Evolutionary conservation across 2,113 vertebrate species (phyloP).

Genomic region (Nansenia antarctica): DNA sequence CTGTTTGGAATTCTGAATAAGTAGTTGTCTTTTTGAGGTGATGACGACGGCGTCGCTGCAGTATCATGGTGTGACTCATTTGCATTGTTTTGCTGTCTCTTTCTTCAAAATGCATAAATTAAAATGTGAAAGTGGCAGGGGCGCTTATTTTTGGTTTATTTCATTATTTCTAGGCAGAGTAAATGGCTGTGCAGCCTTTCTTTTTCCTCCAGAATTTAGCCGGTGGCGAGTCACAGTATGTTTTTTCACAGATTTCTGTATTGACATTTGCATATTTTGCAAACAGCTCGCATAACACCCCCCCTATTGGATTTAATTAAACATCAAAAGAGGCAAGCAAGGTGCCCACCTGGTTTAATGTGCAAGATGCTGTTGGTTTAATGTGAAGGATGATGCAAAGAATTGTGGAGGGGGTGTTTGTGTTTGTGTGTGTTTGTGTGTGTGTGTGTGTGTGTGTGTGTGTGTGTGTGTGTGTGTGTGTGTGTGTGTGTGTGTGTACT

Average conservation of each 20-base stretch:
- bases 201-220: conserved; percentile 18
- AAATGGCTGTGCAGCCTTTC: conserved; percentile 27
- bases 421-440: neutral
- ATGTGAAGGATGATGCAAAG: conserved; percentile 41
- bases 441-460: neutral
- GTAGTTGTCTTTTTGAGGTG: conserved; percentile 47
- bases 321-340: conserved; percentile 68
- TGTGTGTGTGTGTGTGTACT: neutral
- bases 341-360: conserved; percentile 56
- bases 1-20: conserved; percentile 11
- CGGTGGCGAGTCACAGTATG: conserved; percentile 44
- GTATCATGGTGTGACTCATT: conserved; percentile 47
- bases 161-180: conserved; percentile 66
- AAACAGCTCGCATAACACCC: conserved; percentile 42
- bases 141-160: conserved; percentile 38
- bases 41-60: conserved; percentile 26
- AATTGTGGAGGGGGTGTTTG: neutral
- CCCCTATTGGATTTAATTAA: conserved; percentile 72
- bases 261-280: conserved; percentile 70
- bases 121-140: conserved; percentile 41
- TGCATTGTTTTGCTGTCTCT: conserved; percentile 55
- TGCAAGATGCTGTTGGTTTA: conserved; percentile 55
- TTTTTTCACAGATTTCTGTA: conserved; percentile 68
- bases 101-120: conserved; percentile 55
- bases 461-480: neutral